Percentiles rank a stretch among this genome's conserved stretches.
Evolutionary conservation across 2,113 vertebrate genomes (phyloP).

Genomic region (Nothoprocta pentlandii): DNA sequence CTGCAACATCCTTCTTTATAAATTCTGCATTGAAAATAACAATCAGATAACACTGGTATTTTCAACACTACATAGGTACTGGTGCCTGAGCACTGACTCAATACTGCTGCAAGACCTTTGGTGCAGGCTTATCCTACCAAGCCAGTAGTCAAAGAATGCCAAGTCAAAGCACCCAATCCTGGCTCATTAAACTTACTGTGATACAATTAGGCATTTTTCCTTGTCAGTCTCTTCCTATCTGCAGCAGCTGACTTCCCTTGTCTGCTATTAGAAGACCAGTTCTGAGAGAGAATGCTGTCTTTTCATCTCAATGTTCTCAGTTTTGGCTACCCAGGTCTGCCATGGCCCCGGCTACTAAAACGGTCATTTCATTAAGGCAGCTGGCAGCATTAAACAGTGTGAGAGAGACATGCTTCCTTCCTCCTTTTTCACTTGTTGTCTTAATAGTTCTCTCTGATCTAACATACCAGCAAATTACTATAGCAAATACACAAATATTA

Average conservation of each 20-base stretch:
- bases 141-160: background rate
- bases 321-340: background rate
- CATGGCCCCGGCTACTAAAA: background rate
- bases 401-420: background rate
- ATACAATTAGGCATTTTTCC: background rate
- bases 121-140: background rate
- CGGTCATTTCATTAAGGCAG: background rate
- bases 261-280: background rate
- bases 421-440: background rate
- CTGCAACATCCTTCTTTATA: background rate
- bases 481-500: background rate
- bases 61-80: background rate
- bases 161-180: background rate
- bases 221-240: background rate
- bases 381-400: background rate
- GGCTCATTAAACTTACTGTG: background rate
- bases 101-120: background rate
- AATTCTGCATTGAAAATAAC: background rate
- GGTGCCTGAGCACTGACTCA: background rate
- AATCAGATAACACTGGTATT: accelerated
- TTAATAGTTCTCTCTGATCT: background rate
- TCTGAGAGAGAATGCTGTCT: background rate
- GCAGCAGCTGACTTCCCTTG: background rate
- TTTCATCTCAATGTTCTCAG: background rate
- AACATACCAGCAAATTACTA: background rate